phyloP scores from a whole-genome alignment of 1,140 invertebrate genomes.

The Limonius californicus region DNA sequence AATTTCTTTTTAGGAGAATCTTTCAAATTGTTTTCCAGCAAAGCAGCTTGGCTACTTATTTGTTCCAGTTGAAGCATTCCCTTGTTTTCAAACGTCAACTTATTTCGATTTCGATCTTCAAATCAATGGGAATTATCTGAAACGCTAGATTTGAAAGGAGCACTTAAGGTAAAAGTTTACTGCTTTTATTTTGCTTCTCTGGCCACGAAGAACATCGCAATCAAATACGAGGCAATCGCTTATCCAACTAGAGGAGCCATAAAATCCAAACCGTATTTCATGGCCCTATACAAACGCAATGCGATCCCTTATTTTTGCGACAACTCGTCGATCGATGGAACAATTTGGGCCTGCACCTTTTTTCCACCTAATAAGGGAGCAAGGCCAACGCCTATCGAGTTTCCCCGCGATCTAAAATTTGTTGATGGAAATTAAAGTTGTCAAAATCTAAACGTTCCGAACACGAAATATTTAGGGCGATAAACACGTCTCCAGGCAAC shows the following conservation, averaged over 20 bases:
- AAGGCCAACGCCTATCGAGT: not conserved
- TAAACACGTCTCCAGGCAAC: not conserved
- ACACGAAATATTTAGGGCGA: not conserved
- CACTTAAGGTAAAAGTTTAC: not conserved
- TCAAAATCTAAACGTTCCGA: not conserved
- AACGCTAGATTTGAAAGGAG: conserved; percentile 2
- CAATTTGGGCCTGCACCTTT: not conserved
- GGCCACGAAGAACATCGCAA: conserved; percentile 1
- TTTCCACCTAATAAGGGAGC: not conserved
- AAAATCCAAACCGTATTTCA: conserved; percentile 9
- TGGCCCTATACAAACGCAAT: conserved; percentile 4
- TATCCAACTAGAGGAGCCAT: conserved; percentile 3
- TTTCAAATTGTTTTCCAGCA: no score
- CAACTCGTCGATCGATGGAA: not conserved
- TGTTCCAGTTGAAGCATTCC: no score
- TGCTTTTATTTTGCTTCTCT: not conserved
- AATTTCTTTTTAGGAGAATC: no score
- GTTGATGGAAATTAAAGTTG: not conserved
- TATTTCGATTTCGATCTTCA: no score
- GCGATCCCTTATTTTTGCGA: not conserved
- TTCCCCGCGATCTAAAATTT: not conserved
- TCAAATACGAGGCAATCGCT: conserved; percentile 6
- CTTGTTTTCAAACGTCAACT: no score
- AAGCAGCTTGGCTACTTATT: no score
- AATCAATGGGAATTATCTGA: no score